These are phyloP conservation scores for Calidris pygmaea DNA, from an alignment of 2,113 vertebrate species.

Conservation along the genomic window DNA sequence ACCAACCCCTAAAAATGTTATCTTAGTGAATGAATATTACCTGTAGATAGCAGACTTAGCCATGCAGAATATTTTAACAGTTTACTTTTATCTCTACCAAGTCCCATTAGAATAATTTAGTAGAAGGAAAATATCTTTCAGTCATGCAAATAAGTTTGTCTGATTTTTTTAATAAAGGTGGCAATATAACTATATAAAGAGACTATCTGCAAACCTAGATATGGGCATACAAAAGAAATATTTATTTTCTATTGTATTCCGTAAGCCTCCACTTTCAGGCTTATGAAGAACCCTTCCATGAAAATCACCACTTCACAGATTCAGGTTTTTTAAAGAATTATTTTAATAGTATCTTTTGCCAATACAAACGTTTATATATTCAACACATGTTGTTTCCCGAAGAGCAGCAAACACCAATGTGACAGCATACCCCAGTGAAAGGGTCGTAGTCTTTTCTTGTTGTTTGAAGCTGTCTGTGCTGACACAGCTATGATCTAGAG, in stretches of 20 bases:
- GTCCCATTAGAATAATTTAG: slow-evolving; percentile 41
- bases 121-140: slow-evolving; percentile 22
- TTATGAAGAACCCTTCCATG: background rate
- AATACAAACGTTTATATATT: background rate
- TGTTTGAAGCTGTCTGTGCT: background rate
- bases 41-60: slow-evolving; percentile 42
- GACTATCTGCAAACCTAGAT: background rate
- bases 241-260: background rate
- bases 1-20: slow-evolving; percentile 58
- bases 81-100: slow-evolving; percentile 45
- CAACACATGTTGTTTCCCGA: background rate
- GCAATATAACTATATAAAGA: background rate
- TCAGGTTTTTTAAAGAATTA: background rate
- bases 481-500: background rate
- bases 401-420: background rate
- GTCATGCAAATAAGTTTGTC: slow-evolving; percentile 19
- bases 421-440: background rate
- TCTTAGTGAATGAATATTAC: slow-evolving; percentile 47
- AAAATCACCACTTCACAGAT: background rate
- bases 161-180: slow-evolving; percentile 2
- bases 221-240: background rate
- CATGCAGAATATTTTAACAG: slow-evolving; percentile 47
- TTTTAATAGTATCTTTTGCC: background rate
- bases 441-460: background rate
- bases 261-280: background rate